These are phyloP conservation scores for Poeciliopsis retropinna DNA, from an alignment of 2,113 vertebrate genomes.

Conservation along the genomic window DNA sequence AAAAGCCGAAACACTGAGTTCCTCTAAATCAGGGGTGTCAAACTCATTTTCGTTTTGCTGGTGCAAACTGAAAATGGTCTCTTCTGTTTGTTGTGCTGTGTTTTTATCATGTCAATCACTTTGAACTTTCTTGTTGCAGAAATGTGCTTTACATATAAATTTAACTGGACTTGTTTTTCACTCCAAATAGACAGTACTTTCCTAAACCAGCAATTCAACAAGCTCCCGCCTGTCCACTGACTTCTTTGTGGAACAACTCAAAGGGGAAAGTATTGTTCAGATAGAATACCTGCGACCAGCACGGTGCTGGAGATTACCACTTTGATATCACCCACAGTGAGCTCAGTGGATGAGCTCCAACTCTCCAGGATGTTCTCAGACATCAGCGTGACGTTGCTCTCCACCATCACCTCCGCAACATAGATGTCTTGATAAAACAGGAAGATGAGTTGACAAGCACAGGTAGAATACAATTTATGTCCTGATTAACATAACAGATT, in stretches of 20 bases:
- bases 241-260: neutral
- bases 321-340: fast-evolving
- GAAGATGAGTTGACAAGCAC: neutral
- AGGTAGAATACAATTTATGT: neutral
- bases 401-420: constrained; percentile 64
- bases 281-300: constrained; percentile 54
- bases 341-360: fast-evolving
- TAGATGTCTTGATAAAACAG: constrained; percentile 13
- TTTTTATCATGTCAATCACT: no score
- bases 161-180: no score
- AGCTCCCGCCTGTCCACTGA: no score
- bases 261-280: neutral
- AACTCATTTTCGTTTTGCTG: no score
- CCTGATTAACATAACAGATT: neutral
- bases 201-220: no score
- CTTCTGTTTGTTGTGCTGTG: no score
- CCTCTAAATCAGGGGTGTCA: no score
- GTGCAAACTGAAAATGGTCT: no score
- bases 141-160: no score
- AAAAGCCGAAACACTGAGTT: no score
- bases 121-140: no score
- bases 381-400: constrained; percentile 67
- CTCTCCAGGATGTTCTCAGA: constrained; percentile 6
- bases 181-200: no score
- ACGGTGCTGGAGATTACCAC: constrained; percentile 1